Evolutionary conservation across 2,113 vertebrate genomes (phyloP).

Genomic region (Hiodon alosoides): DNA sequence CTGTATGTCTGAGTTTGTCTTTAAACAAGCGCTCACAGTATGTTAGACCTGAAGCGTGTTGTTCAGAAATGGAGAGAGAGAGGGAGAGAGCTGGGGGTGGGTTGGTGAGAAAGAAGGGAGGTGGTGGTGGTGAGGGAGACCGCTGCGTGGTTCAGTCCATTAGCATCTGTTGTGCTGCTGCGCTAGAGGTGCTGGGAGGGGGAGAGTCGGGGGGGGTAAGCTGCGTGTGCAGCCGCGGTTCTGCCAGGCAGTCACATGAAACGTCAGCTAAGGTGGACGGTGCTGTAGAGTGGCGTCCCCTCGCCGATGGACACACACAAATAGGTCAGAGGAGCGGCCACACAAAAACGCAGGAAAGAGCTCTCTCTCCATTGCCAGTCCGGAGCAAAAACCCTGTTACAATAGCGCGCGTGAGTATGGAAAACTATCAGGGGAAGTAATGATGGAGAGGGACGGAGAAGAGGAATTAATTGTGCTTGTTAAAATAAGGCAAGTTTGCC

Average conservation of each 20-base stretch:
- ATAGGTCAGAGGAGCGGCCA: background rate
- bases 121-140: constrained; percentile 24
- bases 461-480: background rate
- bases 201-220: background rate
- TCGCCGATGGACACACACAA: background rate
- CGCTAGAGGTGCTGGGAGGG: constrained; percentile 37
- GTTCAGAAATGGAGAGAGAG: constrained; percentile 31
- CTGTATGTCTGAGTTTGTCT: background rate
- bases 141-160: constrained; percentile 30
- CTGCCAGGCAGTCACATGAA: background rate
- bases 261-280: background rate
- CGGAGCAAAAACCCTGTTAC: no score
- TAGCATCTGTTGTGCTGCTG: constrained; percentile 57
- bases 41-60: constrained; percentile 46
- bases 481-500: background rate
- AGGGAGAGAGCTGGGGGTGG: constrained; percentile 1
- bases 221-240: background rate
- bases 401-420: background rate
- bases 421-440: background rate
- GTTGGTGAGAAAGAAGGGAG: constrained; percentile 27
- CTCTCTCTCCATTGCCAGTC: background rate
- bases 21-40: background rate
- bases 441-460: background rate
- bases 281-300: background rate
- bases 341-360: background rate